A percentile compares a stretch with the other conserved stretches of the same genome.
phyloP scores from a whole-genome alignment of 1,140 invertebrate species.

The Maconellicoccus hirsutus region DNA sequence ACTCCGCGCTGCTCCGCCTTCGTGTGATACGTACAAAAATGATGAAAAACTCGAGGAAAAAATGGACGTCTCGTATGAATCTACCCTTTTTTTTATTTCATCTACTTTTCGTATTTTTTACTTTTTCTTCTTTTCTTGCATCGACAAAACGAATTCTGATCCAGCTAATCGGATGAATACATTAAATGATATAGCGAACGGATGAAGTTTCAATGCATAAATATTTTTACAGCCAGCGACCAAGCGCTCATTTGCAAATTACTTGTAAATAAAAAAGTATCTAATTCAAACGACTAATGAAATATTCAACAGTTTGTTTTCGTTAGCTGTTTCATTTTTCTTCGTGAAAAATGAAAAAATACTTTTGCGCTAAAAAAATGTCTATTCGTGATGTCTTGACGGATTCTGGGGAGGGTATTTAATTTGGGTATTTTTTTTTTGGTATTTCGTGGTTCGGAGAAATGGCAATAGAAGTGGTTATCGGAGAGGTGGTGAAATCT shows the following conservation, averaged over 20 bases:
- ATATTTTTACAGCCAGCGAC: background rate
- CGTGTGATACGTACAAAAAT: no score
- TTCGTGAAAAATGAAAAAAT: background rate
- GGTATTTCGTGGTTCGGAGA: no score
- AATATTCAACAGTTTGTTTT: conserved; percentile 9
- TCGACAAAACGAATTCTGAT: background rate
- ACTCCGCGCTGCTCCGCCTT: no score
- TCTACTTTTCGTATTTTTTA: no score
- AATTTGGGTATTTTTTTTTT: no score
- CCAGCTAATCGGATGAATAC: background rate
- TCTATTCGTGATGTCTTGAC: background rate
- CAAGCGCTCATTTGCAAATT: background rate
- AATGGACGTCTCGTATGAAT: no score
- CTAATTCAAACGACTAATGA: conserved; percentile 2
- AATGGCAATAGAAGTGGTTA: background rate
- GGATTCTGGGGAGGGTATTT: no score
- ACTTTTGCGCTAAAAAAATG: background rate
- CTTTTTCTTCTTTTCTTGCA: no score
- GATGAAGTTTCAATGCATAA: background rate
- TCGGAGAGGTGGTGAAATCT: background rate
- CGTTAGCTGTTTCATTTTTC: conserved; percentile 3
- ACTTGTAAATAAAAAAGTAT: background rate
- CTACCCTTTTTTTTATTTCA: no score
- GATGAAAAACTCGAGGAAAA: no score
- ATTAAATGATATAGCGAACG: background rate